Evolutionary conservation across 2,888 invertebrate genomes (phyloP).

Genomic region (Ypsolopha scabrella): DNA sequence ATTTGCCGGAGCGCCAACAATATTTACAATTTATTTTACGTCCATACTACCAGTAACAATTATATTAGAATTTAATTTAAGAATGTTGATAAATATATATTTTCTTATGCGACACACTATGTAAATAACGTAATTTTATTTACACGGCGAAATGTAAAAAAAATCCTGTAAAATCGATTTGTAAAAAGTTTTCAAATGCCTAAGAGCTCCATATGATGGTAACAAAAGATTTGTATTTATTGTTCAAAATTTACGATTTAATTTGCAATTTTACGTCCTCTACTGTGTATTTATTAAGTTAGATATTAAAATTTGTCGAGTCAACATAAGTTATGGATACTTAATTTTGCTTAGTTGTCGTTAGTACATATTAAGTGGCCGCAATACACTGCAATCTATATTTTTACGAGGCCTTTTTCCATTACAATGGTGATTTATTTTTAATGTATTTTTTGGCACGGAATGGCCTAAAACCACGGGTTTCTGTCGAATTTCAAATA

Average conservation of each 20-base stretch:
- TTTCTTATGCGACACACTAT: constrained; percentile 45
- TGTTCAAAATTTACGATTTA: no score
- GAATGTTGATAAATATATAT: constrained; percentile 27
- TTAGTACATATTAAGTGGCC: background rate
- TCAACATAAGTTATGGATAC: constrained; percentile 2
- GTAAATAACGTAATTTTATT: constrained; percentile 55
- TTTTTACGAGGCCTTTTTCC: background rate
- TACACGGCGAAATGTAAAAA: no score
- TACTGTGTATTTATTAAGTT: constrained; percentile 41
- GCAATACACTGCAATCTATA: background rate
- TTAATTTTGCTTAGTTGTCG: constrained; percentile 1
- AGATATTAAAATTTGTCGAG: constrained; percentile 5
- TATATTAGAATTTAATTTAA: constrained; percentile 16
- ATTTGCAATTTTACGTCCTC: no score
- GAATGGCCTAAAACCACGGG: no score
- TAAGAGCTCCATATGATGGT: no score
- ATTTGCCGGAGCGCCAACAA: constrained; percentile 12
- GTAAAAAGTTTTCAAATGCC: no score
- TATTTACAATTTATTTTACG: constrained; percentile 6
- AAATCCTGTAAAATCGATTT: no score
- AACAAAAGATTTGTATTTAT: no score
- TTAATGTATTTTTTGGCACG: background rate
- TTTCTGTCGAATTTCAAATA: no score
- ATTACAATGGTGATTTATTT: background rate
- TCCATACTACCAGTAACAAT: constrained; percentile 1